Evolutionary conservation across 2,888 invertebrate species (phyloP).

Genomic region (Phasia obesa): DNA sequence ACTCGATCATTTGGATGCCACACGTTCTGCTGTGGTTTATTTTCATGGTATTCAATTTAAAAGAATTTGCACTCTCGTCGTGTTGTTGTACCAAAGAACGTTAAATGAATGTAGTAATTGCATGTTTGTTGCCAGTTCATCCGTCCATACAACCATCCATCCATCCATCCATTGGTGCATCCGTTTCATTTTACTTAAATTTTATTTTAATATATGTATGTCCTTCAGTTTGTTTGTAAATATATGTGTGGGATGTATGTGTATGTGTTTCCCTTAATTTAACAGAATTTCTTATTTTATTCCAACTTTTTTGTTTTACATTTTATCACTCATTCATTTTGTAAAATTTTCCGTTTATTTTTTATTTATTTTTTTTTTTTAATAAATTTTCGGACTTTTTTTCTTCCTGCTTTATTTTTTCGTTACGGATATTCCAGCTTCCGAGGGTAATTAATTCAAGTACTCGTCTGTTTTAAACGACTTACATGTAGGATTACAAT

Average conservation of each 20-base stretch:
- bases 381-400: conserved; percentile 44
- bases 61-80: conserved; percentile 46
- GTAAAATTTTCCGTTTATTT: conserved; percentile 43
- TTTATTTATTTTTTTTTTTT: conserved; percentile 47
- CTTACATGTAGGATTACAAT: conserved; percentile 83
- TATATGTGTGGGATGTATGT: conserved; percentile 34
- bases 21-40: conserved; percentile 65
- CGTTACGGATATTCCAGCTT: conserved; percentile 75
- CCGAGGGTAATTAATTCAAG: conserved; percentile 82
- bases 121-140: conserved; percentile 33
- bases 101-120: conserved; percentile 55
- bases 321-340: conserved; percentile 58
- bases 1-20: conserved; percentile 63
- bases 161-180: conserved; percentile 1
- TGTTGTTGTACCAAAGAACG: conserved; percentile 19
- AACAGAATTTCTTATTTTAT: conserved; percentile 61
- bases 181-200: conserved; percentile 49
- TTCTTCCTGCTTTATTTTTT: conserved; percentile 6
- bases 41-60: conserved; percentile 59
- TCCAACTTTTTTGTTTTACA: conserved; percentile 8
- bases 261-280: conserved; percentile 61
- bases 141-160: conserved; percentile 13
- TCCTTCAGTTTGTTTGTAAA: conserved; percentile 56
- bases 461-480: conserved; percentile 82
- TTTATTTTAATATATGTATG: conserved; percentile 49